Base-by-base conservation (phyloP, 2,113 vertebrate genomes). In the Cervus canadensis region DNA sequence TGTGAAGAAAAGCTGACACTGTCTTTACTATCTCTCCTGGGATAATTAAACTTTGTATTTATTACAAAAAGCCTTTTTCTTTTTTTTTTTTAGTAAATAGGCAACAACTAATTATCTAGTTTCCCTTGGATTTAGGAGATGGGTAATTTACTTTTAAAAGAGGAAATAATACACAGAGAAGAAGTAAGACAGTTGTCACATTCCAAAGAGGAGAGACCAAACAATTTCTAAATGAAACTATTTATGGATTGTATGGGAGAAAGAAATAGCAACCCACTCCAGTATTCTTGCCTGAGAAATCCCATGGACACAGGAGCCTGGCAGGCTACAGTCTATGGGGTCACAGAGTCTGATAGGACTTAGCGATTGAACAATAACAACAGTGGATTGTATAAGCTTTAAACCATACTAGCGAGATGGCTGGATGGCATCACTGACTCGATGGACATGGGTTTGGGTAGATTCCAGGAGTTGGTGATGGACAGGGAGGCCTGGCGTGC, bases 1-100 rank as follows among this genome's bases (percentile, higher is more conserved):
- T 50, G 23, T 89, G 60, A 81, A 82, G 59, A 94, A 94, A 95
- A 92, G 21, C 50, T n/a, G 48, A 48, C 76, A 30, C 11, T 71
- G 7, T 30, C 45, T 91, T 82, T 81, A 45, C n/a, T 36, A 52
- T 64, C 26, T 86, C 23, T 85, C 25, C 59, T 74, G 64, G 40
- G 87, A 94, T 92, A 94, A 95, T 94, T 92, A 67, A 83, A 83
- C 23, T 30, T 89, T 81, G 40, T 48, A 36, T 86, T 89, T 89
- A 78, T 87, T 91, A 81, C 16, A 81, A 89, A 94, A 74, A 83
- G 5, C 1, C 52, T 48, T 87, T 59, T 81, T 19, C 28, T 79
- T 45, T 91, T 62, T 50, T 50, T 62, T 48, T 78, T 14, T 10
- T 3, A 52, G 54, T 48, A 83, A 36, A 86, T 3, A 78, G 45